phyloP scores from a whole-genome alignment of 2,113 vertebrate genomes.

The Tupaia chinensis region DNA sequence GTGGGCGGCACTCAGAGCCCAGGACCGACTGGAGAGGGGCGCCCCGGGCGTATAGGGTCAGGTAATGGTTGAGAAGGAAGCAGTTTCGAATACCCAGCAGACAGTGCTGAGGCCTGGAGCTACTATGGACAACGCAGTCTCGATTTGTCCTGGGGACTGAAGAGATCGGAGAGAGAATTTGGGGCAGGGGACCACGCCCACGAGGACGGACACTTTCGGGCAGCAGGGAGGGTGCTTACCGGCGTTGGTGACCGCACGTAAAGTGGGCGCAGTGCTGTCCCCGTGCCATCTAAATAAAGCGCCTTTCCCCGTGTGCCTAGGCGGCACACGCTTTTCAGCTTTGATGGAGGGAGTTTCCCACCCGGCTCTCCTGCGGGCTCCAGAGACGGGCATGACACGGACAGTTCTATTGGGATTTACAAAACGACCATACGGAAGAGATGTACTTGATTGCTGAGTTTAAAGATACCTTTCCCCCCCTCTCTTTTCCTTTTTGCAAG shows the following conservation, averaged over 20 bases:
- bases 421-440: not conserved
- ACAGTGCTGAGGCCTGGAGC: not conserved
- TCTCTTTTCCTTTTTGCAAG: conserved; percentile 84
- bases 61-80: not conserved
- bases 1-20: not conserved
- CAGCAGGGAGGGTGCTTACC: not conserved
- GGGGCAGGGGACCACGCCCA: not conserved
- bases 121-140: not conserved
- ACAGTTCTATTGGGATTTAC: not conserved
- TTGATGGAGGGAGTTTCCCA: not conserved
- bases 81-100: not conserved
- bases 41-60: too few relatives aligned
- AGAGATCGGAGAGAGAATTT: not conserved
- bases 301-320: not conserved
- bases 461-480: conserved; percentile 28
- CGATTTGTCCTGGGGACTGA: not conserved
- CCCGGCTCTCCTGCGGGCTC: not conserved
- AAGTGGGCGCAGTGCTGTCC: not conserved
- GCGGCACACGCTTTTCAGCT: not conserved
- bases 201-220: too few relatives aligned
- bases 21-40: not conserved
- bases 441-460: conserved; percentile 19
- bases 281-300: not conserved
- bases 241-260: not conserved
- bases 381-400: not conserved